These are phyloP conservation scores for Cynocephalus volans DNA, from an alignment of 2,113 vertebrate species.

Conservation along the genomic window DNA sequence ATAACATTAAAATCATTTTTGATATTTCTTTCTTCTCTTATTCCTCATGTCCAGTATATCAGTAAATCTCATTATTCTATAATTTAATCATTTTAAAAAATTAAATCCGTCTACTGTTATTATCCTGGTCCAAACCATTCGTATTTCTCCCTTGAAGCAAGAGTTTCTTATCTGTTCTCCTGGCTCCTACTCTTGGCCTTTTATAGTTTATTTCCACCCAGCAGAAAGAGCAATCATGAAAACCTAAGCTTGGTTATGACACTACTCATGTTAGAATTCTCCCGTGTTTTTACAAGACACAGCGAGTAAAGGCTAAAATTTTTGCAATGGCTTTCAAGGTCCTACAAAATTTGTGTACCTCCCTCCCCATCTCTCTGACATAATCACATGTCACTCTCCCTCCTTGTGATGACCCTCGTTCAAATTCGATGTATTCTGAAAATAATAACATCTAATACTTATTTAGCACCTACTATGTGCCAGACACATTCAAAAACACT, in stretches of 20 bases:
- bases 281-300: not conserved
- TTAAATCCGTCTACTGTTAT: not conserved
- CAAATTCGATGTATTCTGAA: not conserved
- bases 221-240: not conserved
- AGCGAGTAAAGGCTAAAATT: not conserved
- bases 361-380: not conserved
- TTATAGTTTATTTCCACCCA: not conserved
- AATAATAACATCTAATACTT: not conserved
- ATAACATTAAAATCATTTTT: constrained; percentile 6
- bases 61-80: not conserved
- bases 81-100: not conserved
- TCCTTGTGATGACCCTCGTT: not conserved
- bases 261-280: constrained; percentile 15
- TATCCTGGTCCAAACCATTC: not conserved
- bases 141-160: not conserved
- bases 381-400: not conserved
- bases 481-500: not conserved
- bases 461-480: not conserved
- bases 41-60: not conserved
- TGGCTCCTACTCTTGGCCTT: not conserved
- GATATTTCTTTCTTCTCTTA: not conserved
- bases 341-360: not conserved
- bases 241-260: not conserved
- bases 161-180: not conserved
- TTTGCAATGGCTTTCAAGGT: not conserved